Base-by-base conservation (phyloP, 64 coral and sea anemone genomes). In the Platygyra sinensis region DNA sequence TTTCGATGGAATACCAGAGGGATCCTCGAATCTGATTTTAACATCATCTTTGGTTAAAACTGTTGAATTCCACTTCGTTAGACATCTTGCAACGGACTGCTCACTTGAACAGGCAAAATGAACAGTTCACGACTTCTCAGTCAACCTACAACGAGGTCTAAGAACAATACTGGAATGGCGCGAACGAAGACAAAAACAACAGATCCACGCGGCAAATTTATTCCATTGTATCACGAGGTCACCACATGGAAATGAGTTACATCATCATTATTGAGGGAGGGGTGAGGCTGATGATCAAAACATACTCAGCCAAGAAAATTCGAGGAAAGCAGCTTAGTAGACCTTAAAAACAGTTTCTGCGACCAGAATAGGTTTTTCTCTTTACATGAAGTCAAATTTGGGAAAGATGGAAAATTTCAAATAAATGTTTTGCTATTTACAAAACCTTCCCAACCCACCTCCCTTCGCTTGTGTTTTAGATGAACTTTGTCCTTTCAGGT, bases 51-150 rank as follows among this genome's bases (percentile, higher is more conserved):
- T 95, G 24, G 54, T 84, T 12, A 91, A 79, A 88, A n/a, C 87
- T 79, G 76, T 93, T 98, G 60, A 96, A 99, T 18, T 93, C 96
- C 14, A 98, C 96, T 89, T 95, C 96, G 30, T 87, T 90, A 22
- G 91, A 90, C 94, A 96, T 96, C 33, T 80, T 93, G 64, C 36
- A 64, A 20, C 15, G 80, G 28, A 62, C 39, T 78, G 39, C 13
- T 90, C 14, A 62, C 46, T 86, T 18, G 25, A 39, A 62, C 27
- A 30, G 19, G 28, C 11, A 62, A 76, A 50, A 29, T 32, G 5
- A 55, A 72, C 3, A 29, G 27, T n/a, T 69, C 16, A 72, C 30
- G 57, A 46, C 17, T 49, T 63, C 0, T 25, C 61, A 17, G 25
- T 27, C 32, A 36, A 25, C 17, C 24, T 67, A 29, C 52, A 55